phyloP scores from a whole-genome alignment of 2,888 invertebrate species.

The Leucophenga montana region DNA sequence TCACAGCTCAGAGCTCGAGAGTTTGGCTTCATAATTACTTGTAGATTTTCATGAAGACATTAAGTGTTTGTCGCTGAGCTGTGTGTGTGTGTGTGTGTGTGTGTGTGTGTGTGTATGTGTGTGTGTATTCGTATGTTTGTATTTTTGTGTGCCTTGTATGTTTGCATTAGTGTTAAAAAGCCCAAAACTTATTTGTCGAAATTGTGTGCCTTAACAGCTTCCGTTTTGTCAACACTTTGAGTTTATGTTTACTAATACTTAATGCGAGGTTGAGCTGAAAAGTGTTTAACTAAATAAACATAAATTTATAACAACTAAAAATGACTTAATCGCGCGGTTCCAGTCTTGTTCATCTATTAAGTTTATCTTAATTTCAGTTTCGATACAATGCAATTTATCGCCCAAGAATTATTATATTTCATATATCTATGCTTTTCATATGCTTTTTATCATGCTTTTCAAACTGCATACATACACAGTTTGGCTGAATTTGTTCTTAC shows the following conservation, averaged over 20 bases:
- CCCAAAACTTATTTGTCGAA: conserved; percentile 50
- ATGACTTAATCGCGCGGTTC: too few relatives aligned
- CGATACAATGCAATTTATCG: too few relatives aligned
- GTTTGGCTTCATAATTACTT: conserved; percentile 61
- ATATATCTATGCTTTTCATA: too few relatives aligned
- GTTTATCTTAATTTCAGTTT: too few relatives aligned
- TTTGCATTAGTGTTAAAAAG: conserved; percentile 56
- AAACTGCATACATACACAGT: too few relatives aligned
- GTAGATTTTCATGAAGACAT: conserved; percentile 58
- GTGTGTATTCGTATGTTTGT: conserved; percentile 45
- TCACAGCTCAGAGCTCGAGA: conserved; percentile 57
- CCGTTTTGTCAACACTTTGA: conserved; percentile 9
- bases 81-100: conserved; percentile 27
- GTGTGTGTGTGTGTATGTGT: conserved; percentile 39
- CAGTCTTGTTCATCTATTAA: too few relatives aligned
- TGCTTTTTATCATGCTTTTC: too few relatives aligned
- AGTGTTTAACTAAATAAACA: not conserved
- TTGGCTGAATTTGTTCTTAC: too few relatives aligned
- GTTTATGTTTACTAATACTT: conserved; percentile 22
- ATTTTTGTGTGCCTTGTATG: conserved; percentile 51
- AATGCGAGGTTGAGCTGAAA: not conserved
- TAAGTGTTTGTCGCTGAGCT: not conserved
- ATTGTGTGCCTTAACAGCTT: conserved; percentile 36
- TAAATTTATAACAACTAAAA: too few relatives aligned
- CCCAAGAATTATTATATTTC: too few relatives aligned